Conservation (phyloP, 2,797 vertebrate species). For the Cyclura pinguis region DNA sequence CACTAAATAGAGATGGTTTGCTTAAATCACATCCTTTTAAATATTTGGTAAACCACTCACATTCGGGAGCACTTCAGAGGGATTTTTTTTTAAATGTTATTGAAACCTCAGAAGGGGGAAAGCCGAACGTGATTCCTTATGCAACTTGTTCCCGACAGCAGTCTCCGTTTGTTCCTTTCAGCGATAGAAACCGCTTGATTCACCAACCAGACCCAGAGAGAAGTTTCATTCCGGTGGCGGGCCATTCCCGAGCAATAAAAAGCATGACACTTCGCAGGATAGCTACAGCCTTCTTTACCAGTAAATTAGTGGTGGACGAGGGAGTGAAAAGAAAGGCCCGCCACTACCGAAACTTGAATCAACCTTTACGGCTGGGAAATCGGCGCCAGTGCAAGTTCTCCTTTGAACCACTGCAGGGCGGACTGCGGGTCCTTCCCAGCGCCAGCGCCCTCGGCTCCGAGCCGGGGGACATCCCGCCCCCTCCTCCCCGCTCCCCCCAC, state of each 20-base stretch:
- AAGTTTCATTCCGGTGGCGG: not conserved
- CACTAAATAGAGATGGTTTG: not conserved
- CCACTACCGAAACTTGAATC: accelerated
- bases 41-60: not conserved
- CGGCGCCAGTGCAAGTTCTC: not conserved
- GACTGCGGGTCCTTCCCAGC: too few relatives aligned
- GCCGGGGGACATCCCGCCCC: too few relatives aligned
- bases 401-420: too few relatives aligned
- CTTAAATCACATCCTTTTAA: slow-evolving; percentile 3
- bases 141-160: slow-evolving; percentile 14
- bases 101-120: slow-evolving; percentile 20
- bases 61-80: slow-evolving; percentile 25
- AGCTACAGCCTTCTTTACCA: not conserved
- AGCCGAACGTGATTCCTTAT: not conserved
- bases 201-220: not conserved
- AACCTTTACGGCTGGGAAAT: not conserved
- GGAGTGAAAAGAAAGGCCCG: too few relatives aligned
- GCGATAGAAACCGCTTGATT: slow-evolving; percentile 4
- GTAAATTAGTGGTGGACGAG: accelerated
- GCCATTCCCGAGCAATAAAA: accelerated
- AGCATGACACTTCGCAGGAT: not conserved
- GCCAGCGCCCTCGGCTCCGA: too few relatives aligned
- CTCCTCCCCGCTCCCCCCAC: too few relatives aligned
- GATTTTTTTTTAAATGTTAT: slow-evolving; percentile 5
- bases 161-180: slow-evolving; percentile 7